Evolutionary conservation across 2,888 invertebrate species (phyloP), one percentile per base, ranked within the genome.

Genomic region (Monopis laevigella): DNA sequence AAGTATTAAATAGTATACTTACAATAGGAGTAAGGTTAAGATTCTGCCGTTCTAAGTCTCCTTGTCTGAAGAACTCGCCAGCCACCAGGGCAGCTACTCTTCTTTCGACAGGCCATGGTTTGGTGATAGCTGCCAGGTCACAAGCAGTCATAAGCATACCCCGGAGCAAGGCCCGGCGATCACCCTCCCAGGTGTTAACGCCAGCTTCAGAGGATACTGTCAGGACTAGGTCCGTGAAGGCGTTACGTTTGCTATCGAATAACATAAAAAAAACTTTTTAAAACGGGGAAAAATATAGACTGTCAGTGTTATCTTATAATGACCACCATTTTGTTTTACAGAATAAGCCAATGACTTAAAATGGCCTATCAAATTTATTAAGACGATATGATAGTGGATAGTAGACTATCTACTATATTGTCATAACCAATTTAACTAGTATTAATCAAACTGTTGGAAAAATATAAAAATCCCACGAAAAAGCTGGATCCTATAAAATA

Each of bases 141-240:
- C 95, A 96, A 27, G 93, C 93, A 17, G 96, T 96, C 96, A 96
- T 96, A 64, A 93, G 82, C 95, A 96, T 96, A 8, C 92, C 94
- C 18, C 95, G 85, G 40, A 93, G 75, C 43, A 96, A 75, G 40
- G 92, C 92, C 41, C 93, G 86, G 49, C 93, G 88, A 48, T 90
- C 89, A 45, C 89, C 89, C 50, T 84, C 82, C 44, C 82, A 84
- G 86, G 93, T 93, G 74, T 83, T 80, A 43, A 84, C 82, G 2
- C 82, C 49, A 0, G 60, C 52, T 39, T 62, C 68, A 2, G 46
- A 48, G 1, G 70, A 57, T 38, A 82, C 82, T 1, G 51, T 49
- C 46, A 74, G 66, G 4, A 92, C 88, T 48, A 92, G 68, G 47
- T 84, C 84, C 65, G 96, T 87, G 72, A 96, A 96, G 19, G 88